Percentiles rank a stretch among this genome's conserved stretches.
phyloP scores from a whole-genome alignment of 2,888 invertebrate species.

The Amblyjoppa proteus region DNA sequence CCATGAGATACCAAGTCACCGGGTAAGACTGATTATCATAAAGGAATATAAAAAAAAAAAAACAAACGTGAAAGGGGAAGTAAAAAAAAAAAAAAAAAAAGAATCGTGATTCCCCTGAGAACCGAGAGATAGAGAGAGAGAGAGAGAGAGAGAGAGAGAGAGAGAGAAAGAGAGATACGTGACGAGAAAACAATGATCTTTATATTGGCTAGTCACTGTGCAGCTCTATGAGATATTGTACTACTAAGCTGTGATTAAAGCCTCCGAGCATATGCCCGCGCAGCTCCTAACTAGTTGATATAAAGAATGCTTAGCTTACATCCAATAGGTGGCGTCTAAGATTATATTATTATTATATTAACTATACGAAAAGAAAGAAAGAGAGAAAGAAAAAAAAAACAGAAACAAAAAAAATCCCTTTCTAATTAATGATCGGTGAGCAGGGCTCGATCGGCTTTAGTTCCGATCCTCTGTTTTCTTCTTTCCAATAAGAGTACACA shows the following conservation, averaged over 20 bases:
- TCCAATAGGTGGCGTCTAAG: constrained; percentile 46
- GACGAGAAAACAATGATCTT: constrained; percentile 79
- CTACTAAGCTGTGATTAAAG: constrained; percentile 83
- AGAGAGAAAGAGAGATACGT: constrained; percentile 31
- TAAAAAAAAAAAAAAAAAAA: constrained; percentile 8
- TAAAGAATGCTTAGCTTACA: constrained; percentile 57
- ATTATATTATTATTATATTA: constrained; percentile 36
- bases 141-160: constrained; percentile 31
- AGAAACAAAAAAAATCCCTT: not conserved
- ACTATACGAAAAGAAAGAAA: not conserved
- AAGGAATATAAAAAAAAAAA: constrained; percentile 60
- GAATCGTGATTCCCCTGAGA: not conserved
- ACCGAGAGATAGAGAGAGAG: constrained; percentile 10
- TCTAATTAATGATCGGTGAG: constrained; percentile 13
- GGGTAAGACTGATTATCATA: constrained; percentile 80
- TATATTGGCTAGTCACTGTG: constrained; percentile 83
- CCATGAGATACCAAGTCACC: constrained; percentile 76
- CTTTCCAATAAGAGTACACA: constrained; percentile 6
- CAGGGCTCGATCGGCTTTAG: constrained; percentile 32
- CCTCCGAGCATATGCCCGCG: constrained; percentile 83
- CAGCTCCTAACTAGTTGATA: constrained; percentile 80
- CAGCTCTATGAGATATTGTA: constrained; percentile 83
- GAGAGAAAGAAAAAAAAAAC: not conserved
- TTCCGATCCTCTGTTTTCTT: constrained; percentile 22
- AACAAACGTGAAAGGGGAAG: constrained; percentile 6